Evolutionary conservation across 2,888 invertebrate species (phyloP).

Genomic region (Gastracanthus pulcherrimus): DNA sequence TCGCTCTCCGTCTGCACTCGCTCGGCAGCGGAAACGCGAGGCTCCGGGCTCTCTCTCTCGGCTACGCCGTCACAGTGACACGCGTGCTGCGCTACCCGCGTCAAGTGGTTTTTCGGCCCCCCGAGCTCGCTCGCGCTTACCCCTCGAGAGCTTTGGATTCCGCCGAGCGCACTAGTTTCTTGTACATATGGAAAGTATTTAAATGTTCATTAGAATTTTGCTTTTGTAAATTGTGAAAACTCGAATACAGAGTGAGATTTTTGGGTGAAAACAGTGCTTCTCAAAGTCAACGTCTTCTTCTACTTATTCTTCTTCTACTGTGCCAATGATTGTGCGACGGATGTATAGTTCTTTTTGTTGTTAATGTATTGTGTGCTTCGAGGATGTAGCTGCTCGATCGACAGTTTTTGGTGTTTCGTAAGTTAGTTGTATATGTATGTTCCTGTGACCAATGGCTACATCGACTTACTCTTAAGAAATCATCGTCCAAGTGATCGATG

Average conservation of each 20-base stretch:
- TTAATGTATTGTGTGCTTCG: not conserved
- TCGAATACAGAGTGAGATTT: constrained; percentile 45
- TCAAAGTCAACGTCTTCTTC: not conserved
- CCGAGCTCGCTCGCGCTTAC: not conserved
- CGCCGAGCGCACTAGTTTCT: too few species aligned
- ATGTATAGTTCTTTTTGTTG: too few species aligned
- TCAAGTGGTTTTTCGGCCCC: constrained; percentile 69
- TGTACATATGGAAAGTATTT: not conserved
- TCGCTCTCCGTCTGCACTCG: constrained; percentile 34
- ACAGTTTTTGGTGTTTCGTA: too few species aligned
- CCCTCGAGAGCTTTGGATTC: not conserved
- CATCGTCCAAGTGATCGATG: too few species aligned
- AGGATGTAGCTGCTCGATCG: not conserved
- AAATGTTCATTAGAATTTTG: too few species aligned
- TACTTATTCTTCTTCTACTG: not conserved
- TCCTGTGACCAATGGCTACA: too few species aligned
- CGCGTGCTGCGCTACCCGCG: constrained; percentile 74
- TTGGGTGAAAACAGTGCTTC: not conserved
- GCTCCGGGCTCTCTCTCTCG: constrained; percentile 66
- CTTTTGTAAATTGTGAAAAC: too few species aligned
- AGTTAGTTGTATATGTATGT: too few species aligned
- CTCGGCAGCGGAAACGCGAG: constrained; percentile 76
- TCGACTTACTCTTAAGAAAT: too few species aligned
- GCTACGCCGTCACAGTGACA: constrained; percentile 77
- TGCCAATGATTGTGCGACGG: not conserved